Evolutionary conservation across 92 coral and sea anemone species (phyloP), one percentile per base, ranked within the genome.

Genomic region (Phenganax subtilis): DNA sequence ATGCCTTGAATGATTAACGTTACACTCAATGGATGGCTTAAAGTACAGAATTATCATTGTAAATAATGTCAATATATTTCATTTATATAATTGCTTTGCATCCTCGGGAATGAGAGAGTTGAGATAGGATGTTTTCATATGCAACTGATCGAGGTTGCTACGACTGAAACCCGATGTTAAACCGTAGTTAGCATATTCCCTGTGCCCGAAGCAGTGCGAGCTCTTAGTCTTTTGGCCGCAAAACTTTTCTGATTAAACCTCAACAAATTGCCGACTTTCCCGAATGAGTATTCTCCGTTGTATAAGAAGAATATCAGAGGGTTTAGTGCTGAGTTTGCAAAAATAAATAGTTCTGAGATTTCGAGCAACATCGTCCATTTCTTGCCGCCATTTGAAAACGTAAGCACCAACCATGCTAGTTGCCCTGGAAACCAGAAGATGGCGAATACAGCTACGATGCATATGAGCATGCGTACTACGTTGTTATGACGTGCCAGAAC

Each of bases 401-500:
- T 75, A 44, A n/a, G 16, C 14, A 57, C 80, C 31, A 75, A 7
- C 80, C 80, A 75, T 8, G 80, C 62, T 0, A 75, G 80, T 55
- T 75, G 80, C 52, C 80, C 80, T 75, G 80, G 80, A 55, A 75
- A 55, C 80, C 80, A 75, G 37, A 75, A 55, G 8, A 75, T 57
- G 10, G 80, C 80, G 66, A 75, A 75, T 55, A 55, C 80, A 0
- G 30, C 65, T 14, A 75, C 80, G 64, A 75, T 75, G 64, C 44
- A 20, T 27, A 75, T 55, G 66, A 75, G 80, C 80, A 75, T 75
- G 80, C 80, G 80, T 65, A 75, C 80, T 17, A 75, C 80, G 64
- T 55, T 75, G 60, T 55, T 75, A 51, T 75, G 62, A 57, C 80
- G 80, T 75, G 51, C 64, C 80, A 54, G 63, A 20, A 75, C 25